A percentile compares a stretch with the other conserved stretches of the same genome.
Evolutionary conservation across 2,113 vertebrate species (phyloP).

Genomic region (Sminthopsis crassicaudata): DNA sequence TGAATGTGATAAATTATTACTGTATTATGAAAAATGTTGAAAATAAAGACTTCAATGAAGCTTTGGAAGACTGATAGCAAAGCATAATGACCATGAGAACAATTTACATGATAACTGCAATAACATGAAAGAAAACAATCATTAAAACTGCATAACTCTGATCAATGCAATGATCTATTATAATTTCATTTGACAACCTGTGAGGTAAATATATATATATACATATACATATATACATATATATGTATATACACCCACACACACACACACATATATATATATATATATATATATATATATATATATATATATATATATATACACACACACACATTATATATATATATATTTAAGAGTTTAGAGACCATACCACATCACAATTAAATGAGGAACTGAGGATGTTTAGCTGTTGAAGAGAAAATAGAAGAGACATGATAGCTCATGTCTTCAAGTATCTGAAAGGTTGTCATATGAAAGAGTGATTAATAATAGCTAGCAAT

Average conservation of each 20-base stretch:
- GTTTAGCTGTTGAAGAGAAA: not conserved
- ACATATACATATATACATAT: too few species aligned
- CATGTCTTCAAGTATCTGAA: not conserved
- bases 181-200: not conserved
- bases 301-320: too few species aligned
- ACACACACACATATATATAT: too few species aligned
- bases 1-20: not conserved
- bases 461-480: not conserved
- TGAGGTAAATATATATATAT: not conserved
- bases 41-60: too few species aligned
- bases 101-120: not conserved
- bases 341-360: not conserved
- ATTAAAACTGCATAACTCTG: not conserved
- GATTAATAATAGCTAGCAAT: not conserved
- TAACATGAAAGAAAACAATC: not conserved
- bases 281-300: too few species aligned
- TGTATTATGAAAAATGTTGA: not conserved
- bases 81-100: not conserved
- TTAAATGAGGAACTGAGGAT: not conserved
- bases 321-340: too few species aligned
- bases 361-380: not conserved
- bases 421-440: not conserved
- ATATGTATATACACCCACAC: too few species aligned
- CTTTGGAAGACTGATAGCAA: not conserved
- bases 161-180: not conserved